These are phyloP conservation scores for Acrobasis suavella DNA, from an alignment of 2,888 invertebrate genomes.

Conservation along the genomic window DNA sequence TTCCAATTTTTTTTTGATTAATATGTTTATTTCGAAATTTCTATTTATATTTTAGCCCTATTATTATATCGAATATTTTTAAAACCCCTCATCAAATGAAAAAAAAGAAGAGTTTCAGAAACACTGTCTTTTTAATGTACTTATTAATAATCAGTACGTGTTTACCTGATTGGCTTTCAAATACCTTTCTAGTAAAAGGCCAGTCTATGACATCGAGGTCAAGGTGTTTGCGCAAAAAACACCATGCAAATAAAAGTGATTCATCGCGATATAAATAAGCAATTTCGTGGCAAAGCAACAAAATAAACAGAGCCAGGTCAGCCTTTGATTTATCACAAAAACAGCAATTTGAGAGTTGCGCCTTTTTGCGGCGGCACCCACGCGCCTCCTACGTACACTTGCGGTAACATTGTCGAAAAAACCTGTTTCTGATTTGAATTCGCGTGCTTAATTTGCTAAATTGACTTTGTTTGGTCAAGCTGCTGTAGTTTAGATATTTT, in stretches of 20 bases:
- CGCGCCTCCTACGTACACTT: slow-evolving; percentile 42
- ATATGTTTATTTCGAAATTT: too few species aligned
- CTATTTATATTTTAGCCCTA: too few species aligned
- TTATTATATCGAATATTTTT: too few species aligned
- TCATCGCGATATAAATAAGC: slow-evolving; percentile 46
- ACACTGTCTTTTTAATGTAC: too few species aligned
- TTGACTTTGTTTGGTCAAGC: slow-evolving; percentile 26
- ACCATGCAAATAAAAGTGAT: slow-evolving; percentile 37
- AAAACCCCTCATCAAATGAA: too few species aligned
- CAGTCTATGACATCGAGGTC: slow-evolving; percentile 13
- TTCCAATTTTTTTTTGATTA: too few species aligned
- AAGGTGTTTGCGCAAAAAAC: slow-evolving; percentile 27
- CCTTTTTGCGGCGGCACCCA: slow-evolving; percentile 55
- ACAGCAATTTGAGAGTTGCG: slow-evolving; percentile 50
- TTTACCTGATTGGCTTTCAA: too few species aligned
- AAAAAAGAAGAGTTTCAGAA: too few species aligned
- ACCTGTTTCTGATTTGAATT: slow-evolving; percentile 47
- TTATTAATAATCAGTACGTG: too few species aligned
- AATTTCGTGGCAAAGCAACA: slow-evolving; percentile 42
- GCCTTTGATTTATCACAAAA: slow-evolving; percentile 57
- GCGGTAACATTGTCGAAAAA: slow-evolving; percentile 51
- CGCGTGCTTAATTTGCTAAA: slow-evolving; percentile 39
- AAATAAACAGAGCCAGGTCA: slow-evolving; percentile 34
- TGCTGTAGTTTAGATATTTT: slow-evolving; percentile 8
- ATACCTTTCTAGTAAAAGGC: background rate